phyloP scores from a whole-genome alignment of 2,797 vertebrate species.

The Tragelaphus oryx region DNA sequence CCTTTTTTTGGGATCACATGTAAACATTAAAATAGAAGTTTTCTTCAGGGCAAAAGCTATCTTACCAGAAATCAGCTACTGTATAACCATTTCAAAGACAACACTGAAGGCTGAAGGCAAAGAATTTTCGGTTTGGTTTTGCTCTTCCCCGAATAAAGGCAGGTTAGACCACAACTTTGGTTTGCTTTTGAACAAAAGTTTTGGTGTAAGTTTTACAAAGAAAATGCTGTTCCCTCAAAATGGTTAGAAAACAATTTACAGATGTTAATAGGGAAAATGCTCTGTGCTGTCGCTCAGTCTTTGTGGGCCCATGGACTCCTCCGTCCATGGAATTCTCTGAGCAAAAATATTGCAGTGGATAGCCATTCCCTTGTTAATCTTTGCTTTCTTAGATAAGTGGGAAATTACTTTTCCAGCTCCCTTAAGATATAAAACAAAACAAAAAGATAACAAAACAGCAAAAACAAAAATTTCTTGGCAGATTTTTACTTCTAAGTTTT shows the following conservation, averaged over 20 bases:
- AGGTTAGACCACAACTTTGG: background rate
- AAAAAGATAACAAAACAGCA: background rate
- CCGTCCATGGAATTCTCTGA: background rate
- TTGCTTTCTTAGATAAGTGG: background rate
- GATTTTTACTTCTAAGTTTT: background rate
- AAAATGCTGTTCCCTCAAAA: background rate
- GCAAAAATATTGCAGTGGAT: background rate
- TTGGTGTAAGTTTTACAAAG: background rate
- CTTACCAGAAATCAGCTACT: background rate
- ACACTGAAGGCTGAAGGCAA: background rate
- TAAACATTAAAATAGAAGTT: slow-evolving; percentile 47
- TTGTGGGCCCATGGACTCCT: background rate
- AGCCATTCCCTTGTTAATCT: background rate
- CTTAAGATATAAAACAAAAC: background rate
- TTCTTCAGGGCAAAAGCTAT: background rate
- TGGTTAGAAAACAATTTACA: slow-evolving; percentile 20
- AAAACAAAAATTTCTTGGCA: background rate
- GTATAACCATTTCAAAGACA: slow-evolving; percentile 20
- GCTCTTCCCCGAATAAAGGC: slow-evolving; percentile 24
- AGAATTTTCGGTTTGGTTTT: background rate
- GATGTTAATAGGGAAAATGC: background rate
- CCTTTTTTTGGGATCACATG: background rate
- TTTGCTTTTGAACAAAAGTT: slow-evolving; percentile 35
- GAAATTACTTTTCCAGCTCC: background rate
- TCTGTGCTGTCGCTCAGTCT: background rate